Base-by-base conservation (phyloP, 2,888 invertebrate species). In the Pomacea canaliculata region DNA sequence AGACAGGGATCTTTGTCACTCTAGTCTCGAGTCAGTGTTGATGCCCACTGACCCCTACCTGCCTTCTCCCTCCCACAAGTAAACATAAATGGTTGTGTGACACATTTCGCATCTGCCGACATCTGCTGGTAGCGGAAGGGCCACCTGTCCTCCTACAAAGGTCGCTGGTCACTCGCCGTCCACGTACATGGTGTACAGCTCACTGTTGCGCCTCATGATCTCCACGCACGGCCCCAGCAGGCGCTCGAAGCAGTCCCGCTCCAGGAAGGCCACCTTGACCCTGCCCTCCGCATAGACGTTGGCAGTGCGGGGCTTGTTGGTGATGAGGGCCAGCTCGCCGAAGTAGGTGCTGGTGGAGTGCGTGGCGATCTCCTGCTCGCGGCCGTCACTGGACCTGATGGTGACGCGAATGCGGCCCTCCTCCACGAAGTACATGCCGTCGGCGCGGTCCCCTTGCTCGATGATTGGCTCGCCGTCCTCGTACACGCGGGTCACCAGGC, bases 151-250 rank as follows among this genome's bases (percentile, higher is more conserved):
- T 37, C 37, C 37, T 23, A 37, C 3, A 5, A 37, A 5, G 37
- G 37, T 37, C 37, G 37, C 37, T 37, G 16, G 37, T 74, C 49
- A 74, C 62, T 49, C 48, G 67, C 80, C 78, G 8, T 76, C 81
- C 0, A 79, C 84, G 71, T 84, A 89, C 79, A 86, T 87, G 80
- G 88, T 87, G 79, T 90, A 90, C 51, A 85, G 77, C 79, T 88
- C 85, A 60, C 89, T 90, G 74, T 89, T 90, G 89, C 98, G 94
- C 92, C 98, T 97, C 98, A 98, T 98, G 75, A 98, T 94, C 91
- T 98, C 96, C 96, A 98, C 96, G 92, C 98, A 98, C 70, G 98
- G 97, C 67, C 98, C 98, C 85, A 98, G 93, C 82, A 98, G 93
- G 80, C 98, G 95, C 92, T 98, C 98, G 92, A 98, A 98, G 80